Evolutionary conservation across 2,888 invertebrate genomes (phyloP), one percentile per base, ranked within the genome.

Genomic region (Apotomis betuletana): DNA sequence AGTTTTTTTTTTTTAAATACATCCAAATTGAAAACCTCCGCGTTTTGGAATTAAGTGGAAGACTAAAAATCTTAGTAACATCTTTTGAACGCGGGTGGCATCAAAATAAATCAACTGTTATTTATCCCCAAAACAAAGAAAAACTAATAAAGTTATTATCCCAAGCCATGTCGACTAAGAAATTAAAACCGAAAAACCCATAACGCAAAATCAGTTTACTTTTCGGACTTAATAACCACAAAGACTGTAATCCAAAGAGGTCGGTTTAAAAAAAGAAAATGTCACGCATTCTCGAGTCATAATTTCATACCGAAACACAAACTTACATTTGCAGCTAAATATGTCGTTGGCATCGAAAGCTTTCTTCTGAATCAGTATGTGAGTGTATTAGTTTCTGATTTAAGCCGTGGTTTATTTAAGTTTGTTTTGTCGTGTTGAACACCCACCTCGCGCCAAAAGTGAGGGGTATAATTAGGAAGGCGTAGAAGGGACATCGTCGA

Each of bases 391-490:
- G 65, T 65, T 65, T 46, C 36, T 4, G 44, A 55, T 46, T 65
- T 57, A 6, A 5, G 36, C 65, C 36, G 46, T 8, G 41, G 15
- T n/a, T 63, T 41, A 13, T 86, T 81, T 90, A 90, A 91, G 91
- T 91, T 90, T 86, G 89, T 38, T 15, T 38, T 38, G 58, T 38
- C 58, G 38, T 27, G 27, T 90, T 85, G 92, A 92, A 92, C 92
- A 92, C 92, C 92, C 92, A 93, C 92, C 89, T 85, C 85, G 92
- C 79, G 79, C 85, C 77, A 77, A 85, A 85, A 85, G 82, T 81
- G 84, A 61, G 54, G 61, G 65, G 71, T 71, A 67, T 71, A 71
- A 71, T 71, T 71, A 71, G 67, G 71, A 41, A 57, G 63, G 68
- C 69, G 69, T 55, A 54, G 67, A 71, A 67, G 61, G 71, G 61